Conservation (phyloP, 2,113 vertebrate genomes). For the Pogonocichla stellata region DNA sequence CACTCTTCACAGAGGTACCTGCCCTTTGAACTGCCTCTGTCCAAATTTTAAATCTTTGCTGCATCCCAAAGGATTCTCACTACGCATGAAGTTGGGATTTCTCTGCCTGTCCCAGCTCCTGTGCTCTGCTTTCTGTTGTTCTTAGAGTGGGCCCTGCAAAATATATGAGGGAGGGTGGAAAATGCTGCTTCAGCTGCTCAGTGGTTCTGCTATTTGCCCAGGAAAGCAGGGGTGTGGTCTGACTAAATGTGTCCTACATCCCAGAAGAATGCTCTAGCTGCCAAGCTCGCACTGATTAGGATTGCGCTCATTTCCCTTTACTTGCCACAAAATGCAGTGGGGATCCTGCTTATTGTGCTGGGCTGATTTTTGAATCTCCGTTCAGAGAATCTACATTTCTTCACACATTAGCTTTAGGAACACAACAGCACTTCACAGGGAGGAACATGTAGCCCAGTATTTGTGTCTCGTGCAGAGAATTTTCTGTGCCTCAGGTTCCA, state of each 20-base stretch:
- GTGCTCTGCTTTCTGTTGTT: neutral
- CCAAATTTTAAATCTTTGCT: neutral
- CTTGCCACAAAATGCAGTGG: neutral
- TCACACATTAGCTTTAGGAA: neutral
- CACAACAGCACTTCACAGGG: neutral
- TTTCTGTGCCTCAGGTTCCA: neutral
- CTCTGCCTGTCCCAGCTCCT: neutral
- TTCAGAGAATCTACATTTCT: neutral
- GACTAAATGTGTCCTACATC: too few species aligned
- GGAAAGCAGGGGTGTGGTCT: neutral
- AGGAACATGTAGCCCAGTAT: neutral
- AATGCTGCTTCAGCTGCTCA: neutral
- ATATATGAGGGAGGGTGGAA: neutral
- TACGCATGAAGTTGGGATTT: neutral
- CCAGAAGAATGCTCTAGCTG: neutral
- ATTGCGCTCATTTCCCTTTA: neutral
- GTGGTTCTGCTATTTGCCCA: neutral
- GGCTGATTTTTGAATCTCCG: neutral
- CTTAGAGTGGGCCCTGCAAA: neutral
- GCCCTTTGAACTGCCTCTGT: neutral
- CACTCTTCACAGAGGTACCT: fast-evolving
- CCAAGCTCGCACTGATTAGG: neutral
- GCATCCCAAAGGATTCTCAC: neutral
- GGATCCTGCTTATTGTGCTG: neutral
- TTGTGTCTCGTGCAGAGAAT: neutral